These are phyloP conservation scores for Coreius guichenoti DNA, from an alignment of 2,797 vertebrate genomes.

Conservation along the genomic window DNA sequence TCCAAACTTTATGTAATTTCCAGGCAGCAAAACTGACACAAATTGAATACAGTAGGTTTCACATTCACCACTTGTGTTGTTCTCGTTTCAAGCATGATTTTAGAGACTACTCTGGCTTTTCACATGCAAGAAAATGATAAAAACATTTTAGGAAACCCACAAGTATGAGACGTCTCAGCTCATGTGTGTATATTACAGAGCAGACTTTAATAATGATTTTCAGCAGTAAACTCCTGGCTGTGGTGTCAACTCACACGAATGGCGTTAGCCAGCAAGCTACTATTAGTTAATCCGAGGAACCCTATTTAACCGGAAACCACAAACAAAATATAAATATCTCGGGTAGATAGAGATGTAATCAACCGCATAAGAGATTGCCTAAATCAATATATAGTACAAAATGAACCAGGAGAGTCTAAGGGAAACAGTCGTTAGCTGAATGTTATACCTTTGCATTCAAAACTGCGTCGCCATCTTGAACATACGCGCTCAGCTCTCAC, in stretches of 20 bases:
- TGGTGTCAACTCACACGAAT: constrained; percentile 25
- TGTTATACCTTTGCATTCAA: constrained; percentile 82
- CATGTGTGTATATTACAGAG: neutral
- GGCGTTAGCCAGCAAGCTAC: constrained; percentile 38
- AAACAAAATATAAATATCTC: neutral
- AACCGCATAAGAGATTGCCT: neutral
- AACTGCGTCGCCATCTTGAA: constrained; percentile 86
- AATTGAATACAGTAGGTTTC: neutral
- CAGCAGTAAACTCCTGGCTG: constrained; percentile 2
- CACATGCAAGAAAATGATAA: neutral
- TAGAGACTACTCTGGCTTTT: neutral
- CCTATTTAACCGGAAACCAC: neutral
- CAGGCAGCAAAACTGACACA: neutral
- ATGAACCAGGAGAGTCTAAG: neutral
- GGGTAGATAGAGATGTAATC: neutral
- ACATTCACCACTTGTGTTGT: neutral
- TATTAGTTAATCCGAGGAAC: constrained; percentile 16
- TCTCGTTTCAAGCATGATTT: constrained; percentile 9
- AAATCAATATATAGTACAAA: neutral
- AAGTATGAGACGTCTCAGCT: too few relatives aligned
- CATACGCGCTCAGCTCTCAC: constrained; percentile 70
- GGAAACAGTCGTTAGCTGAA: constrained; percentile 17
- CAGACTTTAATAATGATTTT: neutral
- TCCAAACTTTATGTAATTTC: neutral
- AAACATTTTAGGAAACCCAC: neutral